Conservation (phyloP, 2,888 invertebrate species). For the Neuroscelio doddi region DNA sequence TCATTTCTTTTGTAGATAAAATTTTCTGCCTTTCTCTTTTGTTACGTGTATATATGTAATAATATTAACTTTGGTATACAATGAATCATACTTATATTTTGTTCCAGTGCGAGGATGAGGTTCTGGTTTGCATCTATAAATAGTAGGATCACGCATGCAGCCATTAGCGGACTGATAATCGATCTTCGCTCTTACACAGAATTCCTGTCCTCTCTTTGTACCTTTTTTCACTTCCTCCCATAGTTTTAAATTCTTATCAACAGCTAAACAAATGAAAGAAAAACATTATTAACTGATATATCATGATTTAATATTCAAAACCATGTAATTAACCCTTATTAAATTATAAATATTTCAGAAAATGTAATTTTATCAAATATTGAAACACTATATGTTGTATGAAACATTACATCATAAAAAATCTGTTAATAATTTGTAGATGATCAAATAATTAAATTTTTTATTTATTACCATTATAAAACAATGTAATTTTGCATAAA, state of each 20-base stretch:
- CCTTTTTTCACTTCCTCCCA: slow-evolving; percentile 98
- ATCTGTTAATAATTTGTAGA: no score
- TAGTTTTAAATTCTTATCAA: slow-evolving; percentile 86
- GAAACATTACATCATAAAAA: no score
- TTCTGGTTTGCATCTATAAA: slow-evolving; percentile 97
- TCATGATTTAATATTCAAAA: no score
- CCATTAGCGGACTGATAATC: slow-evolving; percentile 98
- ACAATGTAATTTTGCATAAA: not conserved
- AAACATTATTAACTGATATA: no score
- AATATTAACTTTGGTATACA: no score
- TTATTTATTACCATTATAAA: slow-evolving; percentile 24
- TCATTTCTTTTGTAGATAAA: not conserved
- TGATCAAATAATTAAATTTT: no score
- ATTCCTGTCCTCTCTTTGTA: slow-evolving; percentile 84
- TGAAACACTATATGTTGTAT: no score
- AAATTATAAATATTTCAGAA: slow-evolving; percentile 10
- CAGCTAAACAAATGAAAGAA: slow-evolving; percentile 79
- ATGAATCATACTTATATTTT: slow-evolving; percentile 87
- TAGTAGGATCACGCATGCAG: slow-evolving; percentile 97
- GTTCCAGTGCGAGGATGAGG: slow-evolving; percentile 93
- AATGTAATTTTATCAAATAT: no score
- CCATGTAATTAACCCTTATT: no score
- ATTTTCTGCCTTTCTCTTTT: not conserved
- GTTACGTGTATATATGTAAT: no score
- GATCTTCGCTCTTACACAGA: slow-evolving; percentile 97